These are phyloP conservation scores for Eidolon dupreanum DNA, from an alignment of 2,797 vertebrate genomes.

Conservation along the genomic window DNA sequence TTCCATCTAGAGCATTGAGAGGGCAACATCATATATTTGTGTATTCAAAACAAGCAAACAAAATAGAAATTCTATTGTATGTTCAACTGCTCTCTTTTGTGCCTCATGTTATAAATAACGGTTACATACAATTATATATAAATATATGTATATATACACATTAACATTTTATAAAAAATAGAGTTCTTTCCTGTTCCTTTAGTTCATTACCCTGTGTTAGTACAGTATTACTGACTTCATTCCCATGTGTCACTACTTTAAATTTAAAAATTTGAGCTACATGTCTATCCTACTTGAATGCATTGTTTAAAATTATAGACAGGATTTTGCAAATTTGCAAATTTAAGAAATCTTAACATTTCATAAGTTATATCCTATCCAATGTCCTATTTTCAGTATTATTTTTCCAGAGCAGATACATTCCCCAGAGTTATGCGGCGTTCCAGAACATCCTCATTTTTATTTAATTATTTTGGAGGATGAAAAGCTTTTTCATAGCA, in stretches of 20 bases:
- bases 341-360: slow-evolving; percentile 49
- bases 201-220: background rate
- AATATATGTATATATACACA: too few species aligned
- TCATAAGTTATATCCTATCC: slow-evolving; percentile 32
- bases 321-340: slow-evolving; percentile 49
- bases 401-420: slow-evolving; percentile 64
- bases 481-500: slow-evolving; percentile 77
- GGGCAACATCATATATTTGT: background rate
- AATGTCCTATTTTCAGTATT: slow-evolving; percentile 54
- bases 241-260: background rate
- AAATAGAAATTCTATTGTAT: background rate
- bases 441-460: slow-evolving; percentile 69
- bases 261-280: background rate
- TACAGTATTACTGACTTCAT: background rate
- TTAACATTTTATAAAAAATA: slow-evolving; percentile 24
- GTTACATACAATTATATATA: background rate
- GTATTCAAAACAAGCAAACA: background rate
- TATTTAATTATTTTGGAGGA: slow-evolving; percentile 73
- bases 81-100: background rate
- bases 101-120: background rate
- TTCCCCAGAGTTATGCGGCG: slow-evolving; percentile 49
- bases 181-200: background rate
- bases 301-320: slow-evolving; percentile 45
- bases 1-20: background rate
- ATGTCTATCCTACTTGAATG: background rate